phyloP scores from a whole-genome alignment of 92 coral and sea anemone species.

The Palythoa caribaeorum region DNA sequence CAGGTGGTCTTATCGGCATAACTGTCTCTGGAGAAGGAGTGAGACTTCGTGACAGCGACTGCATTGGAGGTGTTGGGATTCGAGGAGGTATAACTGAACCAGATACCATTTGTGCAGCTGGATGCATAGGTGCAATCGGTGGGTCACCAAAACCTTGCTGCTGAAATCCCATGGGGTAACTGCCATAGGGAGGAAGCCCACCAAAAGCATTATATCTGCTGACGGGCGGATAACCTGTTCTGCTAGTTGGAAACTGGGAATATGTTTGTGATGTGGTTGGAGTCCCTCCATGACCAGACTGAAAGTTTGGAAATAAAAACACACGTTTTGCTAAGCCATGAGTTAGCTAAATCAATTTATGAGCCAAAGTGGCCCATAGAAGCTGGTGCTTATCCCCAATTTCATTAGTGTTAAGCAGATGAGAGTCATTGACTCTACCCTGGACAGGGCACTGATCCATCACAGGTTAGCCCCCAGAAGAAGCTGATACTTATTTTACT shows the following conservation, averaged over 20 bases:
- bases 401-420: too few species aligned
- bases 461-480: too few species aligned
- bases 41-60: slow-evolving; percentile 72
- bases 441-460: too few species aligned
- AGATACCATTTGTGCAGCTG: slow-evolving; percentile 61
- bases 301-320: neutral
- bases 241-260: slow-evolving; percentile 64
- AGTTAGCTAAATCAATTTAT: too few species aligned
- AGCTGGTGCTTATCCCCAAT: too few species aligned
- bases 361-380: too few species aligned
- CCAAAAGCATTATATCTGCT: slow-evolving; percentile 82
- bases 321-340: neutral
- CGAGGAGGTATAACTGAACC: slow-evolving; percentile 73
- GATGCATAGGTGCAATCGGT: slow-evolving; percentile 59
- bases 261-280: slow-evolving; percentile 57
- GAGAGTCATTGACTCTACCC: too few species aligned
- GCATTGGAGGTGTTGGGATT: slow-evolving; percentile 79
- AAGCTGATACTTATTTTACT: too few species aligned
- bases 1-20: slow-evolving; percentile 60
- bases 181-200: slow-evolving; percentile 71
- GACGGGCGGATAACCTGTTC: slow-evolving; percentile 58
- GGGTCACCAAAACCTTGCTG: slow-evolving; percentile 44
- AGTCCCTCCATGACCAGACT: slow-evolving; percentile 53
- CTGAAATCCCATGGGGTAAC: slow-evolving; percentile 78
- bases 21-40: slow-evolving; percentile 94